phyloP scores from a whole-genome alignment of 2,888 invertebrate species.

The Rhogogaster chlorosoma region DNA sequence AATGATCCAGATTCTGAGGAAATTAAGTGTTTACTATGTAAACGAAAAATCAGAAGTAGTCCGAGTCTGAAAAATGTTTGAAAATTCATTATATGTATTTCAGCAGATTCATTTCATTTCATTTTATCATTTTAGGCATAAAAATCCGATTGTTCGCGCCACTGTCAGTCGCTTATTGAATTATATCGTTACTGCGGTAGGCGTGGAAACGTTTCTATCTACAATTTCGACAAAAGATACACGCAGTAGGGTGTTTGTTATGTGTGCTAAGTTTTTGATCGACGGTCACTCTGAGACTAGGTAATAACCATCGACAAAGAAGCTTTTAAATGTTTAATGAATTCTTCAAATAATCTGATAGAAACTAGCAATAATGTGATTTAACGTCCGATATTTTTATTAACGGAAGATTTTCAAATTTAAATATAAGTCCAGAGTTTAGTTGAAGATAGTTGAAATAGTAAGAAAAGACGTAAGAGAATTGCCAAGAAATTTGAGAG shows the following conservation, averaged over 20 bases:
- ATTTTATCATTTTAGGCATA: slow-evolving; percentile 55
- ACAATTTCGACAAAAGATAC: slow-evolving; percentile 57
- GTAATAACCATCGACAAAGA: slow-evolving; percentile 49
- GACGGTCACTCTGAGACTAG: slow-evolving; percentile 62
- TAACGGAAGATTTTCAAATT: no score
- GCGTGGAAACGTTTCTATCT: slow-evolving; percentile 57
- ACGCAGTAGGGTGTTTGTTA: slow-evolving; percentile 57
- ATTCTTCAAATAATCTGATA: neutral
- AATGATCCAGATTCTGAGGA: no score
- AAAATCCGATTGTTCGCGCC: slow-evolving; percentile 61
- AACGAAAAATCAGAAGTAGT: neutral
- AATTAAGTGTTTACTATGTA: no score
- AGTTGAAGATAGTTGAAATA: no score
- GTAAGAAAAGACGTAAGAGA: no score
- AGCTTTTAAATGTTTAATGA: neutral
- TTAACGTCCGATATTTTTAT: neutral
- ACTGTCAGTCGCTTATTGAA: slow-evolving; percentile 60
- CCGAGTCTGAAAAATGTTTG: neutral
- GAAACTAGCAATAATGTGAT: neutral
- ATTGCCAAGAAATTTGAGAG: neutral
- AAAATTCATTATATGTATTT: neutral
- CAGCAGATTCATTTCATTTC: neutral
- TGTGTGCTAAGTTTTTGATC: slow-evolving; percentile 60
- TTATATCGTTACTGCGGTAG: slow-evolving; percentile 56
- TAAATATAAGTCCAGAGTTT: no score